A percentile compares a stretch with the other conserved stretches of the same genome.
Conservation (phyloP, 2,797 vertebrate species). For the Myotis myotis region DNA sequence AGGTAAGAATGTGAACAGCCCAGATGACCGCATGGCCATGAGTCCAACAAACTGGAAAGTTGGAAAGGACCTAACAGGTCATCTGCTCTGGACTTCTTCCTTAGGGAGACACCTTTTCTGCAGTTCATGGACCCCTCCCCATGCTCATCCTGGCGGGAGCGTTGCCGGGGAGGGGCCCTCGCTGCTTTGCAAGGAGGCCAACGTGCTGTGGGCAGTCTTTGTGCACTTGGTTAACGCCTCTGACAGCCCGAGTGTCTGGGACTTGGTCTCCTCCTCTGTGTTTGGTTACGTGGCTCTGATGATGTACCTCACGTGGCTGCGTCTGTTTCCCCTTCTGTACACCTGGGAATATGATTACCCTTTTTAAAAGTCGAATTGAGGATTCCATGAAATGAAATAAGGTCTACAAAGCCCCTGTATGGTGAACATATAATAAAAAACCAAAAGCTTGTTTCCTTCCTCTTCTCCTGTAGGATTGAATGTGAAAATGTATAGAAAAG, state of each 20-base stretch:
- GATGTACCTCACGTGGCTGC: not conserved
- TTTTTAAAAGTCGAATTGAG: not conserved
- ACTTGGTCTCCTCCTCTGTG: not conserved
- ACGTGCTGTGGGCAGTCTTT: not conserved
- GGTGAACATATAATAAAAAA: not conserved
- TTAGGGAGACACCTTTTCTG: not conserved
- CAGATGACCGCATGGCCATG: not conserved
- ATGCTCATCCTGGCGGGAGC: not conserved
- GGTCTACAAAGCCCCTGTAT: not conserved
- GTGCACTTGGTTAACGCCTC: not conserved
- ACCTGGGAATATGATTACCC: not conserved
- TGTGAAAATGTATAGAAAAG: not conserved
- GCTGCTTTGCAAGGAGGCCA: not conserved
- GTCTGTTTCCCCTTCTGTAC: not conserved
- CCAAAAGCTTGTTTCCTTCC: not conserved
- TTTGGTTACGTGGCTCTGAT: not conserved
- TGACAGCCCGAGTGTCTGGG: not conserved
- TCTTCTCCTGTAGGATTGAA: not conserved
- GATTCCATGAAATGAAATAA: not conserved
- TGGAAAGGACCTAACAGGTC: not conserved
- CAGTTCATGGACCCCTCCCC: rapidly evolving
- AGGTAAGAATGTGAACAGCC: not conserved
- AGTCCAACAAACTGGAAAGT: not conserved
- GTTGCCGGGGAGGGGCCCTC: not conserved
- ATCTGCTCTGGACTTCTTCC: not conserved